phyloP scores from a whole-genome alignment of 2,797 vertebrate genomes.

The Galagoides demidoff region DNA sequence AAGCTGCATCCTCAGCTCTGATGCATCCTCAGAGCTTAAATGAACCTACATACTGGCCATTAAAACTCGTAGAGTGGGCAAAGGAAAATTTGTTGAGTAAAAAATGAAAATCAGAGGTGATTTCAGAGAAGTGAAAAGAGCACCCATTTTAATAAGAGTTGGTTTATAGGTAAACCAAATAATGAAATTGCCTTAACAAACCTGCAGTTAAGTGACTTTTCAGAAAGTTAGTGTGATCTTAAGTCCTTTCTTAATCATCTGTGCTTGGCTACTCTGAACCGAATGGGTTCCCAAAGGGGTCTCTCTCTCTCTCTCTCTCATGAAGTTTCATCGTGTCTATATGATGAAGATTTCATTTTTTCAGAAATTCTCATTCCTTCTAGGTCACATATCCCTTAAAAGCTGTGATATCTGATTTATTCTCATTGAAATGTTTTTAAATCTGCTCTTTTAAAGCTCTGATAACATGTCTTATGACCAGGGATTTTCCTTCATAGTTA shows the following conservation, averaged over 20 bases:
- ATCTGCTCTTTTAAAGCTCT: neutral
- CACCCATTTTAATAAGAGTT: neutral
- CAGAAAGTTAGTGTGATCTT: constrained; percentile 30
- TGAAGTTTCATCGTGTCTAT: neutral
- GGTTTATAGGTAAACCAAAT: neutral
- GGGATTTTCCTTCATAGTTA: neutral
- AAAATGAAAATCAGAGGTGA: neutral
- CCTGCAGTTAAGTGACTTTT: neutral
- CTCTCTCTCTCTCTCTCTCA: neutral
- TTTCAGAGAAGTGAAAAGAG: neutral
- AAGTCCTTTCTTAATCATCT: constrained; percentile 3
- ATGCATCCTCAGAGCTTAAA: neutral
- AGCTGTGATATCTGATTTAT: neutral
- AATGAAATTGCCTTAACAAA: neutral
- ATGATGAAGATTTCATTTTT: neutral
- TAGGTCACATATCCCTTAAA: neutral
- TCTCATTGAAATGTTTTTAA: neutral
- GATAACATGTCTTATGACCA: neutral
- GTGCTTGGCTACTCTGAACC: neutral
- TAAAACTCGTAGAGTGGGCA: neutral
- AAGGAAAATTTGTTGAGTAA: neutral
- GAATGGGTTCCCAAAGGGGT: neutral
- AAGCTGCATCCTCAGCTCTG: neutral
- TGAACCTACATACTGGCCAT: neutral
- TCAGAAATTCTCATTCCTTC: neutral